These are phyloP conservation scores for Calliopsis andreniformis DNA, from an alignment of 1,140 invertebrate species.

Conservation along the genomic window DNA sequence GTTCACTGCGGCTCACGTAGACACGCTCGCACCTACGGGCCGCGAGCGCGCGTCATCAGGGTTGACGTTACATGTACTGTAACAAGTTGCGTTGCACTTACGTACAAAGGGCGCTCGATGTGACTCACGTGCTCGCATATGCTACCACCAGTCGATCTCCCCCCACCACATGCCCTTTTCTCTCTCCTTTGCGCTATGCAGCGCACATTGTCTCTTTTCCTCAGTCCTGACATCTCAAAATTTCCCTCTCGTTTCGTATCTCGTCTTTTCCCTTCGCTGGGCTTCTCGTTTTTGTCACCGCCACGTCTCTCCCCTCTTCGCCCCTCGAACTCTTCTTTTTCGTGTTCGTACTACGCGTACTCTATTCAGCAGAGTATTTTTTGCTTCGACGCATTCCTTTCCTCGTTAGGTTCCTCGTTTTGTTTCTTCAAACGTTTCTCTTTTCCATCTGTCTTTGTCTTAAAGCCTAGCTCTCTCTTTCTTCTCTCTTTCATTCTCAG, in stretches of 20 bases:
- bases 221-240: slow-evolving; percentile 1
- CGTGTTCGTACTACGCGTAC: not conserved
- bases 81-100: slow-evolving; percentile 71
- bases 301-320: not conserved
- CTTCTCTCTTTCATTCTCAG: too few species aligned
- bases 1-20: slow-evolving; percentile 66
- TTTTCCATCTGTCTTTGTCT: not conserved
- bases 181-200: slow-evolving; percentile 13
- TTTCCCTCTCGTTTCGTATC: not conserved
- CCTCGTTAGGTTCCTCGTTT: not conserved
- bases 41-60: slow-evolving; percentile 15
- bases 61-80: slow-evolving; percentile 60
- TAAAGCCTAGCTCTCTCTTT: not conserved
- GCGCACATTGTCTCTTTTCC: slow-evolving; percentile 10
- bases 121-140: slow-evolving; percentile 76
- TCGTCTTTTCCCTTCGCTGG: not conserved
- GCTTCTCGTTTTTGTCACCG: not conserved
- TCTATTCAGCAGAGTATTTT: not conserved
- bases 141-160: slow-evolving; percentile 55
- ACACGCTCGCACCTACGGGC: slow-evolving; percentile 24
- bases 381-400: not conserved
- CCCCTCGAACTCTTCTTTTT: not conserved
- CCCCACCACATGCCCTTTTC: slow-evolving; percentile 9
- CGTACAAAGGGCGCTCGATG: slow-evolving; percentile 74
- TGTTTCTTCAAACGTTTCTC: not conserved